Conservation (phyloP, 2,113 vertebrate species). For the Sylvietta virens region DNA sequence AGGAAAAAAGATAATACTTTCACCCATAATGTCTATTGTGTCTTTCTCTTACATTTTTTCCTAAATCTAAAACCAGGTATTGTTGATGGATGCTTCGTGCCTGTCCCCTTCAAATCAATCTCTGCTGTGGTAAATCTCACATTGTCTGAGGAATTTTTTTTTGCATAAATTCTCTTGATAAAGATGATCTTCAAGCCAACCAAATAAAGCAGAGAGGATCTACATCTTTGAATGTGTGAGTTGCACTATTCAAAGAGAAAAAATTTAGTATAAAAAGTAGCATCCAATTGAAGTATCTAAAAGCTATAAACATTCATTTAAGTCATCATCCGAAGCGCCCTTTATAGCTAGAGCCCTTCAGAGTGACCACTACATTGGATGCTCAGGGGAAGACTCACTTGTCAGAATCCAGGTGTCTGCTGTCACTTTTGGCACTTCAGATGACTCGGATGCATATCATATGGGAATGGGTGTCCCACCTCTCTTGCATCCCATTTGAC, state of each 20-base stretch:
- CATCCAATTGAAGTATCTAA: neutral
- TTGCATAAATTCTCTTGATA: neutral
- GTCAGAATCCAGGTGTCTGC: neutral
- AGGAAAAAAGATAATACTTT: neutral
- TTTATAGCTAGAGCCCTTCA: neutral
- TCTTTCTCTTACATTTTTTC: neutral
- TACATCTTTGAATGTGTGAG: neutral
- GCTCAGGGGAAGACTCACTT: neutral
- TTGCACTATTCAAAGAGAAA: neutral
- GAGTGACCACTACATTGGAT: neutral
- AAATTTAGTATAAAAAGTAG: neutral
- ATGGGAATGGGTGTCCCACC: neutral
- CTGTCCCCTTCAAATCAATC: neutral
- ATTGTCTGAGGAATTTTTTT: neutral
- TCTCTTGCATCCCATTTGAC: neutral
- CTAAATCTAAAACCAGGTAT: neutral
- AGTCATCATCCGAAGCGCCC: neutral
- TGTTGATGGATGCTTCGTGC: neutral
- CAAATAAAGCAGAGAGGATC: neutral
- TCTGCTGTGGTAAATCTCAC: neutral
- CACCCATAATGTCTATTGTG: neutral
- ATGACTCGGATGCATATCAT: neutral
- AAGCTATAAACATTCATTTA: neutral
- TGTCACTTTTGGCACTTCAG: neutral
- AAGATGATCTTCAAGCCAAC: neutral